These are phyloP conservation scores for Lepidostoma basale DNA, from an alignment of 1,140 invertebrate species.

Conservation along the genomic window DNA sequence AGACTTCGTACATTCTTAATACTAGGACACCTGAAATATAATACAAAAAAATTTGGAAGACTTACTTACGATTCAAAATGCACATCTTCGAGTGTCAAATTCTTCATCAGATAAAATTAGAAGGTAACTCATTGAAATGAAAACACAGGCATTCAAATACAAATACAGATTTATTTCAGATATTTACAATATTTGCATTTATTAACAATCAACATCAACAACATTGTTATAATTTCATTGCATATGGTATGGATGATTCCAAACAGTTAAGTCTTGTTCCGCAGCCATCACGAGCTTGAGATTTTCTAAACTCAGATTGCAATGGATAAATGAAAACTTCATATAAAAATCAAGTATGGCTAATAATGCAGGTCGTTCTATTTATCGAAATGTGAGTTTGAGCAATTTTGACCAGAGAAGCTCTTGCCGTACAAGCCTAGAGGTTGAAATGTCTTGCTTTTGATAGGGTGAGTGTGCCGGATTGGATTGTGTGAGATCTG, in stretches of 20 bases:
- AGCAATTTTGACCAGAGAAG: conserved; percentile 42
- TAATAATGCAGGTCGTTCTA: conserved; percentile 28
- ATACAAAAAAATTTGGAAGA: too few species aligned
- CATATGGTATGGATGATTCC: conserved; percentile 45
- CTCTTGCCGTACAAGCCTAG: conserved; percentile 24
- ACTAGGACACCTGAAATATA: too few species aligned
- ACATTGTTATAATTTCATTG: conserved; percentile 59
- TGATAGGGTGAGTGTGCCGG: conserved; percentile 27
- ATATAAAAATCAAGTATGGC: conserved; percentile 27
- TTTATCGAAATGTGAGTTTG: conserved; percentile 37
- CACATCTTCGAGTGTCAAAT: too few species aligned
- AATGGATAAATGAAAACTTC: conserved; percentile 27
- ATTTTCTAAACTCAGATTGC: conserved; percentile 30
- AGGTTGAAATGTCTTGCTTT: conserved; percentile 6
- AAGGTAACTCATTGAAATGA: too few species aligned
- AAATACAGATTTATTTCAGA: conserved; percentile 65
- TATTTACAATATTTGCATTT: conserved; percentile 66
- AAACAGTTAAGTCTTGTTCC: conserved; percentile 40
- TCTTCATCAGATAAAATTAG: too few species aligned
- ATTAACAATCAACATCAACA: conserved; percentile 66
- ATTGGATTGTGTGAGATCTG: conserved; percentile 23
- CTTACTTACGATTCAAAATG: too few species aligned
- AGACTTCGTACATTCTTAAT: too few species aligned
- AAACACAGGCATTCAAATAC: conserved; percentile 58
- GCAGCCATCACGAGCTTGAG: conserved; percentile 35